Evolutionary conservation across 2,888 invertebrate species (phyloP).

Genomic region (Cyaniris semiargus): DNA sequence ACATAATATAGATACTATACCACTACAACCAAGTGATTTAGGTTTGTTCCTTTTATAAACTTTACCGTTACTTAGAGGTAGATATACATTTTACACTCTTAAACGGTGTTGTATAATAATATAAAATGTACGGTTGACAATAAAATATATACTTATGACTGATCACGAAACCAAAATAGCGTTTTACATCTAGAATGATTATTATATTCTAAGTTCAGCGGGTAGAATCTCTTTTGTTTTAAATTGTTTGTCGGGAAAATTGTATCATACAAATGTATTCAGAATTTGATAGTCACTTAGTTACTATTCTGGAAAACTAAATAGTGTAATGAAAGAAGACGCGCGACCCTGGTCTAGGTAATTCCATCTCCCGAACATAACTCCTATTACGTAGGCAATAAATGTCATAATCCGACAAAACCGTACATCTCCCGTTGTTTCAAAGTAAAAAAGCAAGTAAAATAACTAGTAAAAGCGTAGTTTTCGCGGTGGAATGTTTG

Average conservation of each 20-base stretch:
- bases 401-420: conserved; percentile 29
- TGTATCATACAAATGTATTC: conserved; percentile 9
- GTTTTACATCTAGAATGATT: too few species aligned
- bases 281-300: conserved; percentile 2
- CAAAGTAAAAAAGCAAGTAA: conserved; percentile 57
- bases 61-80: too few species aligned
- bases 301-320: conserved; percentile 21
- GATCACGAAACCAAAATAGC: too few species aligned
- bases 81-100: too few species aligned
- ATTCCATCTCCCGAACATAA: conserved; percentile 16
- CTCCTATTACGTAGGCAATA: conserved; percentile 8
- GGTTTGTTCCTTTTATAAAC: too few species aligned
- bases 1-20: too few species aligned
- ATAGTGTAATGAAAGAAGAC: conserved; percentile 20
- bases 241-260: neutral
- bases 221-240: neutral
- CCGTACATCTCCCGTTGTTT: conserved; percentile 25
- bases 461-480: conserved; percentile 72
- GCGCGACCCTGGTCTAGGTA: neutral
- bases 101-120: too few species aligned
- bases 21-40: too few species aligned
- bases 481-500: conserved; percentile 68
- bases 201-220: neutral
- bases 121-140: too few species aligned
- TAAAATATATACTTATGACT: too few species aligned